A percentile compares a stretch with the other conserved stretches of the same genome.
Conservation (phyloP, 2,113 vertebrate species). For the Cynoglossus semilaevis region DNA sequence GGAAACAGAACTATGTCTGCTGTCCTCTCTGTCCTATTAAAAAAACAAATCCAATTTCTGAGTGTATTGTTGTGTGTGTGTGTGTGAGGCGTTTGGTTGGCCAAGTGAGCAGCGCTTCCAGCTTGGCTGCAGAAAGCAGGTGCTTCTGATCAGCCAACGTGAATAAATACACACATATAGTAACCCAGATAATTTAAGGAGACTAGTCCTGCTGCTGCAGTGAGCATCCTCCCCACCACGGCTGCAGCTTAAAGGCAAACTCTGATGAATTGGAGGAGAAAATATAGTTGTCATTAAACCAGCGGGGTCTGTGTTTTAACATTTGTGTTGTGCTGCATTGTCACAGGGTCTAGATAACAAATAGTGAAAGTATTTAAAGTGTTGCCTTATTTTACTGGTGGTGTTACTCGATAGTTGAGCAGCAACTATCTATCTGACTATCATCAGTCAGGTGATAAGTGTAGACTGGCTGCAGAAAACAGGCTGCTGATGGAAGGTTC, state of each 20-base stretch:
- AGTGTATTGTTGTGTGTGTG: slow-evolving; percentile 26
- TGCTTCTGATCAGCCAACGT: slow-evolving; percentile 14
- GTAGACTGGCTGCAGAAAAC: slow-evolving; percentile 37
- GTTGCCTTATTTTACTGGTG: no score
- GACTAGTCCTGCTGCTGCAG: slow-evolving; percentile 25
- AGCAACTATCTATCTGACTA: slow-evolving; percentile 14
- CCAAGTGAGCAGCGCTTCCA: slow-evolving; percentile 16
- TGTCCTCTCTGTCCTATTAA: background rate
- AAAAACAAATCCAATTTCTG: background rate
- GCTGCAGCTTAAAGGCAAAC: slow-evolving; percentile 45
- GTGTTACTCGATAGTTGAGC: no score
- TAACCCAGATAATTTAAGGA: slow-evolving; percentile 32
- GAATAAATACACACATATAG: slow-evolving; percentile 24
- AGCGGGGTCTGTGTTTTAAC: slow-evolving; percentile 34
- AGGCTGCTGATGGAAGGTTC: slow-evolving; percentile 35
- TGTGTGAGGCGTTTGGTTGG: slow-evolving; percentile 13
- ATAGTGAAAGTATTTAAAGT: background rate
- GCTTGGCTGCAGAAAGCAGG: slow-evolving; percentile 22
- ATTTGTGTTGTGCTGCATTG: slow-evolving; percentile 27
- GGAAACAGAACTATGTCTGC: slow-evolving; percentile 10
- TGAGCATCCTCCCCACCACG: slow-evolving; percentile 31
- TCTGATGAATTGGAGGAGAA: slow-evolving; percentile 51
- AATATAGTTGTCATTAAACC: slow-evolving; percentile 47
- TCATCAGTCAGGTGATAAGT: slow-evolving; percentile 10
- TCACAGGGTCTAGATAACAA: slow-evolving; percentile 19